Evolutionary conservation across 2,113 vertebrate species (phyloP).

Genomic region (Pangasianodon hypophthalmus): DNA sequence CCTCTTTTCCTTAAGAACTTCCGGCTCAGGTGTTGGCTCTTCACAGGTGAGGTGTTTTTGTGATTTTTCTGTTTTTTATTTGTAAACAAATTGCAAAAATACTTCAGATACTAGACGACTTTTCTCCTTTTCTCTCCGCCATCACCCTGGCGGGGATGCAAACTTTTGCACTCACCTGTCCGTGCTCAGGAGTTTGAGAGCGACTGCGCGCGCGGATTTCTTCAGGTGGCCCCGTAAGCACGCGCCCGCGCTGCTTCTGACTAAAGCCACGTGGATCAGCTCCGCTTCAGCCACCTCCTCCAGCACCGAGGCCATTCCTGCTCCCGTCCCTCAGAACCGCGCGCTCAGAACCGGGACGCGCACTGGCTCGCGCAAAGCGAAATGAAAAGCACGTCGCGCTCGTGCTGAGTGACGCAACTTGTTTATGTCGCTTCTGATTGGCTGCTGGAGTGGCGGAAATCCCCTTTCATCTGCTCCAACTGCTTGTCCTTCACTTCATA

Average conservation of each 20-base stretch:
- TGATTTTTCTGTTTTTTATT: not conserved
- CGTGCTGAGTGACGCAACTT: slow-evolving; percentile 18
- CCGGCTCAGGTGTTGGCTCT: not conserved
- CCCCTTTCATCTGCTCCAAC: slow-evolving; percentile 26
- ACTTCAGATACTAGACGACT: not conserved
- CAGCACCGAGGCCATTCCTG: not conserved
- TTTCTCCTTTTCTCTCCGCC: not conserved
- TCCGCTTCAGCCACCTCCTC: slow-evolving; percentile 40
- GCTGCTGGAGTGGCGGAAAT: slow-evolving; percentile 41
- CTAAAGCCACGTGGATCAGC: slow-evolving; percentile 47
- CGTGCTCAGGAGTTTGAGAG: slow-evolving; percentile 46
- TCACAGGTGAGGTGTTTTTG: not conserved
- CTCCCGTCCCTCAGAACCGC: not conserved
- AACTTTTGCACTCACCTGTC: slow-evolving; percentile 43
- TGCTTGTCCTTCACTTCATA: not conserved
- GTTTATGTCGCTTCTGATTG: slow-evolving; percentile 50
- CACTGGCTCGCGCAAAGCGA: not conserved
- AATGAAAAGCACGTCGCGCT: not conserved
- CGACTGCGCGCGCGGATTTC: slow-evolving; percentile 30
- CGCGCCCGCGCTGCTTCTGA: slow-evolving; percentile 38
- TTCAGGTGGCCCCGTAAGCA: slow-evolving; percentile 50
- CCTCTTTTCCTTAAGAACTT: not conserved
- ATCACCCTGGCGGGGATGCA: not conserved
- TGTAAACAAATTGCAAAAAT: not conserved
- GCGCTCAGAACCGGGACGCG: not conserved